These are phyloP conservation scores for Agrotis segetum DNA, from an alignment of 2,888 invertebrate species.

Conservation along the genomic window DNA sequence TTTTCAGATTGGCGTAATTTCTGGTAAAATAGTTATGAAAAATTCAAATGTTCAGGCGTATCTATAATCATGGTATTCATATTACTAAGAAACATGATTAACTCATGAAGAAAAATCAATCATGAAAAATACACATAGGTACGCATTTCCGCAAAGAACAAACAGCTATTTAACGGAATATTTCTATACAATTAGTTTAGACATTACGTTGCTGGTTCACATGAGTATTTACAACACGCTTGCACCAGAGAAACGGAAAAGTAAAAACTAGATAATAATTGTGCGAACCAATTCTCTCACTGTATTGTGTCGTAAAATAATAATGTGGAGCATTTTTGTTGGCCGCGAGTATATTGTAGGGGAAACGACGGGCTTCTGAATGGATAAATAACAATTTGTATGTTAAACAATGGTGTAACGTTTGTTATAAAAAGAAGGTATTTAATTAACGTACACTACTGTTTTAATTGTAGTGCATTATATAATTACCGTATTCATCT, in stretches of 20 bases:
- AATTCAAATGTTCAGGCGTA: no score
- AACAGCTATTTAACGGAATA: slow-evolving; percentile 37
- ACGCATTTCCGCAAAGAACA: slow-evolving; percentile 60
- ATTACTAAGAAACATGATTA: slow-evolving; percentile 9
- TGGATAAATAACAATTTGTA: slow-evolving; percentile 33
- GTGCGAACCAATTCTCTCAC: slow-evolving; percentile 78
- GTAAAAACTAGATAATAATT: slow-evolving; percentile 76
- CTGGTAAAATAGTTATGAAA: no score
- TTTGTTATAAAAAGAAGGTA: slow-evolving; percentile 10
- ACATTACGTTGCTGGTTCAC: slow-evolving; percentile 75
- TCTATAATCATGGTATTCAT: neutral
- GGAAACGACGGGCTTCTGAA: slow-evolving; percentile 29
- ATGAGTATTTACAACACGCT: slow-evolving; percentile 78
- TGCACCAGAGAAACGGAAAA: slow-evolving; percentile 75
- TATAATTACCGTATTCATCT: slow-evolving; percentile 24
- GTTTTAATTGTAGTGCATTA: neutral
- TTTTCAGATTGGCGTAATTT: no score
- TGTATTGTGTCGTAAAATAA: slow-evolving; percentile 72
- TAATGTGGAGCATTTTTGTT: slow-evolving; percentile 74
- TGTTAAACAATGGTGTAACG: slow-evolving; percentile 46
- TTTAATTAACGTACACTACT: slow-evolving; percentile 31
- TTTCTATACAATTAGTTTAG: slow-evolving; percentile 51
- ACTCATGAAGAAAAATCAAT: slow-evolving; percentile 37
- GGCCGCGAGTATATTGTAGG: slow-evolving; percentile 62
- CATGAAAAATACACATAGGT: slow-evolving; percentile 28